Percentiles rank a stretch among this genome's conserved stretches.
These are phyloP conservation scores for Spatulosminthurus flaviceps DNA, from an alignment of 2,888 invertebrate species.

Conservation along the genomic window DNA sequence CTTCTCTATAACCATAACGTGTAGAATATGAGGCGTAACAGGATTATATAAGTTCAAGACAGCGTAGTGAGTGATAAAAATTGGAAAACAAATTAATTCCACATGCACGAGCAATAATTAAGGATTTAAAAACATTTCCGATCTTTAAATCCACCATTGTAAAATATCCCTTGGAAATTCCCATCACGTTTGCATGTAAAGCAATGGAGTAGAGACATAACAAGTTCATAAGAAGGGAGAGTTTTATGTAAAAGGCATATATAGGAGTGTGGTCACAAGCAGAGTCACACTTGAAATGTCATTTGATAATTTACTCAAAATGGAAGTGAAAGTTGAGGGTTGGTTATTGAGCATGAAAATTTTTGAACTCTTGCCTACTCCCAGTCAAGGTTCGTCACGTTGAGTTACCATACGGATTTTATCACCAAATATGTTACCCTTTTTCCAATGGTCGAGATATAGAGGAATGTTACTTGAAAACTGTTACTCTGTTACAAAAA, in stretches of 20 bases:
- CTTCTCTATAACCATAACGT: background rate
- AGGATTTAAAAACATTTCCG: constrained; percentile 4
- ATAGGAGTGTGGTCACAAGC: too few species aligned
- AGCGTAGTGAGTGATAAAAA: background rate
- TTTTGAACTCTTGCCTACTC: background rate
- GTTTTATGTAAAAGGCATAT: too few species aligned
- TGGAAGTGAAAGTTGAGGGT: constrained; percentile 41
- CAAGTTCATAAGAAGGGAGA: background rate
- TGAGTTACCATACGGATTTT: constrained; percentile 25
- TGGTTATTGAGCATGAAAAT: constrained; percentile 30
- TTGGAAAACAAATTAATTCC: background rate
- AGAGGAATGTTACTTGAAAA: too few species aligned
- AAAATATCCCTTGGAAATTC: background rate
- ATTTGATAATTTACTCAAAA: constrained; percentile 32
- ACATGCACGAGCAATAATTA: constrained; percentile 7
- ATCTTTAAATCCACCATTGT: background rate
- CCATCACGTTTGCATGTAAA: background rate
- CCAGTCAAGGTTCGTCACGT: constrained; percentile 40
- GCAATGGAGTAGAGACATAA: background rate
- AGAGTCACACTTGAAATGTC: constrained; percentile 21
- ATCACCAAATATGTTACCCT: too few species aligned
- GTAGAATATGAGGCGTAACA: background rate
- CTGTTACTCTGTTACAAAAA: too few species aligned
- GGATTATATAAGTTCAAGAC: background rate
- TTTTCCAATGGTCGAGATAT: too few species aligned